These are phyloP conservation scores for Pocillopora grandis DNA, from an alignment of 92 coral and sea anemone species.

Conservation along the genomic window DNA sequence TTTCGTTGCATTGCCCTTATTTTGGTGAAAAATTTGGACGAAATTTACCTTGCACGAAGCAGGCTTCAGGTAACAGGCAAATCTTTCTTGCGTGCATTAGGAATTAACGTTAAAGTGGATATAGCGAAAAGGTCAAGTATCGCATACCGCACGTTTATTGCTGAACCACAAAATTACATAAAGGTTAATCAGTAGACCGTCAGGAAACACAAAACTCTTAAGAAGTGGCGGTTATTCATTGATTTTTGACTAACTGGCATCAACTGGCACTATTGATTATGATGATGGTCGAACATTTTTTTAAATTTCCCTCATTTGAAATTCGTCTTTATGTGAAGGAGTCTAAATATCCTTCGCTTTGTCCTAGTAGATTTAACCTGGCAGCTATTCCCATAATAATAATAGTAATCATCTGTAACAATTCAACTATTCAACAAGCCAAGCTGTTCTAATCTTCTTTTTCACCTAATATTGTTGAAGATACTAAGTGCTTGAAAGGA, in stretches of 20 bases:
- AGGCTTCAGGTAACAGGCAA: neutral
- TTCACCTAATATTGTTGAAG: constrained; percentile 1
- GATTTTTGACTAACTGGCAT: neutral
- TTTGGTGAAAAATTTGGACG: neutral
- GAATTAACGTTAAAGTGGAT: neutral
- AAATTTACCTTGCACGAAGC: too few species aligned
- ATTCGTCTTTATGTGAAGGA: too few species aligned
- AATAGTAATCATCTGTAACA: too few species aligned
- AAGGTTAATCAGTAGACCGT: neutral
- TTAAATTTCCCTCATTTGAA: too few species aligned
- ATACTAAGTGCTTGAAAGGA: constrained; percentile 6
- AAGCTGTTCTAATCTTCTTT: neutral
- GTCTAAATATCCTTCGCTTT: too few species aligned
- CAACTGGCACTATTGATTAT: too few species aligned
- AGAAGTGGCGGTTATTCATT: neutral
- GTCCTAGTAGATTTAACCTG: too few species aligned
- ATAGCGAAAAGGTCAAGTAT: constrained; percentile 5
- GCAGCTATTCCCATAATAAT: too few species aligned
- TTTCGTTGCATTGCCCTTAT: neutral
- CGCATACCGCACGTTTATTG: neutral
- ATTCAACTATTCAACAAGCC: neutral
- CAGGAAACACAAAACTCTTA: neutral
- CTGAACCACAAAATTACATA: neutral
- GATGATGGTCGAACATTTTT: too few species aligned
- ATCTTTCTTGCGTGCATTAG: neutral